Evolutionary conservation across 2,888 invertebrate species (phyloP).

Genomic region (Hedya salicella): DNA sequence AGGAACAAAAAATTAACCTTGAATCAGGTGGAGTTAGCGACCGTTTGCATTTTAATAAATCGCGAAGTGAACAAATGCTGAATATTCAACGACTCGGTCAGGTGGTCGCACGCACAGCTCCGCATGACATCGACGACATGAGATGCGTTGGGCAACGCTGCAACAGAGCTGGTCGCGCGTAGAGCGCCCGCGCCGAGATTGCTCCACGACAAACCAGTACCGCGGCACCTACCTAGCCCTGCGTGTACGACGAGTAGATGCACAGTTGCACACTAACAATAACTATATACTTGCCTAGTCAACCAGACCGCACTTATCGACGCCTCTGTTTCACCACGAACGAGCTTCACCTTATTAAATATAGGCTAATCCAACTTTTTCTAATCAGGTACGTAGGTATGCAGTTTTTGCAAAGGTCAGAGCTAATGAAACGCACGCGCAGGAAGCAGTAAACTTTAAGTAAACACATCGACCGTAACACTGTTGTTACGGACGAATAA

Average conservation of each 20-base stretch:
- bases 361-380: conserved; percentile 49
- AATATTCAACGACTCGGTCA: conserved; percentile 78
- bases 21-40: conserved; percentile 71
- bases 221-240: not conserved
- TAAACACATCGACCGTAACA: conserved; percentile 65
- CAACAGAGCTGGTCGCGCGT: conserved; percentile 1
- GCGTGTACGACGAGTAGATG: no score
- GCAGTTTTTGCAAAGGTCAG: conserved; percentile 57
- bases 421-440: conserved; percentile 54
- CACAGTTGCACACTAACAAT: not conserved
- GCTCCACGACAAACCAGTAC: conserved; percentile 16
- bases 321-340: conserved; percentile 14
- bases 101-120: conserved; percentile 65
- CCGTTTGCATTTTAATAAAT: conserved; percentile 75
- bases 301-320: conserved; percentile 4
- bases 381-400: conserved; percentile 43
- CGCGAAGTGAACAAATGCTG: conserved; percentile 68
- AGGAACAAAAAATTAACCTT: conserved; percentile 72
- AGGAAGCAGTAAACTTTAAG: conserved; percentile 71
- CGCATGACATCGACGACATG: conserved; percentile 37
- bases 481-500: conserved; percentile 63
- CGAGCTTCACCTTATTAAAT: conserved; percentile 44
- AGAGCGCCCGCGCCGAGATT: not conserved
- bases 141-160: conserved; percentile 32
- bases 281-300: not conserved